Evolutionary conservation across 2,888 invertebrate genomes (phyloP).

Genomic region (Drosophila cracens): DNA sequence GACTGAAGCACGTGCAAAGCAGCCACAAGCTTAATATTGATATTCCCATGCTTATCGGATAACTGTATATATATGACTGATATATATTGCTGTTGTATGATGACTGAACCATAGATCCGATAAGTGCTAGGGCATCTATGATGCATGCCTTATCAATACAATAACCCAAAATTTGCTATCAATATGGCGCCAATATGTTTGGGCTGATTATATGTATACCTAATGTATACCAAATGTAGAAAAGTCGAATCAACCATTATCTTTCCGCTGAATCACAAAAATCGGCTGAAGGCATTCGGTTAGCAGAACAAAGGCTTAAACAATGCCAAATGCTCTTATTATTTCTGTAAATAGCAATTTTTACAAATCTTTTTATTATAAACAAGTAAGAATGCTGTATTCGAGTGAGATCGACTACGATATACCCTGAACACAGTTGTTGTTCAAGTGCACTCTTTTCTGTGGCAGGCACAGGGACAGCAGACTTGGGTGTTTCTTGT

Average conservation of each 20-base stretch:
- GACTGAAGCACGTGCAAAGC: conserved; percentile 8
- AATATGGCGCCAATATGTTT: neutral
- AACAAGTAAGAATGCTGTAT: no score
- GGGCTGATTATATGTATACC: neutral
- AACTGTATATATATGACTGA: neutral
- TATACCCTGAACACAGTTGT: no score
- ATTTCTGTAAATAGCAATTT: neutral
- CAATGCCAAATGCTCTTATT: neutral
- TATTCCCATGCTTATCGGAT: conserved; percentile 18
- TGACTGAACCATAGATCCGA: neutral
- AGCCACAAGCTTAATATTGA: neutral
- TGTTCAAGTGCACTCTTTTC: no score
- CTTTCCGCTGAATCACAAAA: neutral
- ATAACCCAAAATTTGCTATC: conserved; percentile 5
- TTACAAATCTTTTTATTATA: neutral
- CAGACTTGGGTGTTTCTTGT: no score
- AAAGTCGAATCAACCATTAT: neutral
- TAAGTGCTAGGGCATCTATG: neutral
- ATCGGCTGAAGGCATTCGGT: neutral
- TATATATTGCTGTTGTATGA: neutral
- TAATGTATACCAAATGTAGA: neutral
- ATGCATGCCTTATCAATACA: neutral
- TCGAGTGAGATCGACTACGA: no score
- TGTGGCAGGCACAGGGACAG: no score
- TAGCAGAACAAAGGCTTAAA: neutral